Evolutionary conservation across 1,140 invertebrate species (phyloP).

Genomic region (Phthorimaea operculella): DNA sequence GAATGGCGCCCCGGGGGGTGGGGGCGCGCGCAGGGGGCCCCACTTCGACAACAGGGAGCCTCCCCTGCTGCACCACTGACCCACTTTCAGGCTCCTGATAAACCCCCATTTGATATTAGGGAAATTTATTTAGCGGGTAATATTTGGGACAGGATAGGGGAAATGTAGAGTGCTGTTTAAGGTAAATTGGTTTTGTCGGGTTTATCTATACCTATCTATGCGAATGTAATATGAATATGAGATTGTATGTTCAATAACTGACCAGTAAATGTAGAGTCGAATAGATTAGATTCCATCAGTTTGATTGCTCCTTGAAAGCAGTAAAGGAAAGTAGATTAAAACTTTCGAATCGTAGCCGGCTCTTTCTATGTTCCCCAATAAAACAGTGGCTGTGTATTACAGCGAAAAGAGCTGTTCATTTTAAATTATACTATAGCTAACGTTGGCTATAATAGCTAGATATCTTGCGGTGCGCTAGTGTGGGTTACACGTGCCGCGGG

Average conservation of each 20-base stretch:
- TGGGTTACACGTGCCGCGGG: constrained; percentile 46
- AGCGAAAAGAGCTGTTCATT: not conserved
- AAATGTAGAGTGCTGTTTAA: too few species aligned
- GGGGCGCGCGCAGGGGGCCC: constrained; percentile 11
- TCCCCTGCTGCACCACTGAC: constrained; percentile 53
- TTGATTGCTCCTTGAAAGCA: too few species aligned
- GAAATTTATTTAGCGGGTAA: too few species aligned
- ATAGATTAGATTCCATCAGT: too few species aligned
- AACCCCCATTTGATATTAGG: constrained; percentile 6
- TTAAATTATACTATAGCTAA: not conserved
- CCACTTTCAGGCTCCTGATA: constrained; percentile 40
- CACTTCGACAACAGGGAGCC: constrained; percentile 21
- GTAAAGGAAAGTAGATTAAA: too few species aligned
- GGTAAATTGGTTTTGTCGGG: too few species aligned
- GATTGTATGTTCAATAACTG: too few species aligned
- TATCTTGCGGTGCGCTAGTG: constrained; percentile 21
- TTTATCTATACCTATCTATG: too few species aligned
- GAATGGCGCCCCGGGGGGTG: constrained; percentile 4
- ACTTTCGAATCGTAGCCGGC: too few species aligned
- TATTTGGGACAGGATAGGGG: too few species aligned
- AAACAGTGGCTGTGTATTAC: not conserved
- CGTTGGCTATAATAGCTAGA: constrained; percentile 7
- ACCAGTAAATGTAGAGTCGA: too few species aligned
- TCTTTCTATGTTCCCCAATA: not conserved
- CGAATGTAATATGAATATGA: too few species aligned